Conservation (phyloP, 1,140 invertebrate genomes). For the Pseudobourletiella spinata region DNA sequence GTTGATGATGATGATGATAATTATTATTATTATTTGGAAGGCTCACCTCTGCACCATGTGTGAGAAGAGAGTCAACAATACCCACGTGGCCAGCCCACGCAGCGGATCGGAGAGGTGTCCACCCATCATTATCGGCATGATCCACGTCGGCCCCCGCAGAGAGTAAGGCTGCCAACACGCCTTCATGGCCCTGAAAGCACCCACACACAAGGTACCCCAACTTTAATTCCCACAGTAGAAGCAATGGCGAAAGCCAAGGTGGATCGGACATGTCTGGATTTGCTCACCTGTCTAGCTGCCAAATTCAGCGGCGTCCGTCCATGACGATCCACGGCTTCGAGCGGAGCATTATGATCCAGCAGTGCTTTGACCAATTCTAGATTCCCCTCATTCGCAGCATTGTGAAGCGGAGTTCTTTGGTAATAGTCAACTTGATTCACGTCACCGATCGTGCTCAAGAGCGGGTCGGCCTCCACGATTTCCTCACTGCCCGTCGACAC, state of each 20-base stretch:
- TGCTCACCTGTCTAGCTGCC: slow-evolving; percentile 63
- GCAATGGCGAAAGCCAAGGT: too few species aligned
- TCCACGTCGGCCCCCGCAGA: slow-evolving; percentile 46
- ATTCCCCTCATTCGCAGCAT: slow-evolving; percentile 64
- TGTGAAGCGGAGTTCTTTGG: slow-evolving; percentile 62
- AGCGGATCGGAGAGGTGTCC: slow-evolving; percentile 45
- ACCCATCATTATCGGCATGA: slow-evolving; percentile 46
- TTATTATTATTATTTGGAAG: too few species aligned
- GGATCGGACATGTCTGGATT: too few species aligned
- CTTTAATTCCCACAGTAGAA: neutral
- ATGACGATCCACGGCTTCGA: slow-evolving; percentile 59
- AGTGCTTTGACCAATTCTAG: slow-evolving; percentile 54
- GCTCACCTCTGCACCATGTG: slow-evolving; percentile 65
- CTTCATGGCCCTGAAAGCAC: slow-evolving; percentile 53
- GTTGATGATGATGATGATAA: too few species aligned
- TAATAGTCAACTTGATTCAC: slow-evolving; percentile 44
- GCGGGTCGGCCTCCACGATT: slow-evolving; percentile 24
- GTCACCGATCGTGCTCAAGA: slow-evolving; percentile 22
- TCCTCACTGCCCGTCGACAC: slow-evolving; percentile 23
- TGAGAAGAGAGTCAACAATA: slow-evolving; percentile 59
- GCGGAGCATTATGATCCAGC: slow-evolving; percentile 48
- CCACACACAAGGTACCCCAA: neutral
- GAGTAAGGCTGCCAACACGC: slow-evolving; percentile 45
- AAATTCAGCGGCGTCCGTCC: slow-evolving; percentile 74
- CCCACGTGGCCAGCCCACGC: slow-evolving; percentile 50